Evolutionary conservation across 2,888 invertebrate species (phyloP), one percentile per base, ranked within the genome.

Genomic region (Phyto melanocephala): DNA sequence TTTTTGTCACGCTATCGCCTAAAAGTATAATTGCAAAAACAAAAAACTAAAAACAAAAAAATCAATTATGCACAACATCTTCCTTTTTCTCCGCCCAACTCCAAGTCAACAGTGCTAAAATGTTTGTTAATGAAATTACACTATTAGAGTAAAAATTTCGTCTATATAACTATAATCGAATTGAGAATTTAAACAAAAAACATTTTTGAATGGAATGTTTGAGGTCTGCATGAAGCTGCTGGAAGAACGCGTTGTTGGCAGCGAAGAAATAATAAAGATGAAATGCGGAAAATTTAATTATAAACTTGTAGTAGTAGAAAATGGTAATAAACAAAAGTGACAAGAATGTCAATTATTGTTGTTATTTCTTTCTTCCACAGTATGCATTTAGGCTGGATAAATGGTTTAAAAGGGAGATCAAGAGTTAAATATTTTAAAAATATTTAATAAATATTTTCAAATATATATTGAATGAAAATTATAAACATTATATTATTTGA

Each of bases 1-100:
- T 52, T 52, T 52, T 52, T 24, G 52, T 52, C 24, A 52, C 52
- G 24, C 52, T 40, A 40, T 40, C 60, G 40, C 60, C 60, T 60
- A 60, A 60, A 60, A 60, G 22, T 37, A 60, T 60, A 60, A 58
- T 58, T 60, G 40, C 40, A 52, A 2, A n/a, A 33, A 10, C 3
- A 22, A 56, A 56, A 33, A n/a, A n/a, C n/a, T n/a, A n/a, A n/a
- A 56, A 28, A 28, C 58, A 11, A 35, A 60, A 60, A 60, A 37
- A 60, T 60, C 13, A 60, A 60, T 40, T 40, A 40, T 37, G 11
- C 24, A 24, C 52, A 52, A 22, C 24, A 52, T 24, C 17, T 45
- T 45, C n/a, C n/a, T 13, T n/a, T 40, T 6, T 28, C 13, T 40
- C 13, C 5, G 2, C n/a, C 5, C 13, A 2, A n/a, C 13, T n/a